A percentile compares a stretch with the other conserved stretches of the same genome.
These are phyloP conservation scores for Labroides dimidiatus DNA, from an alignment of 2,797 vertebrate species.

Conservation along the genomic window DNA sequence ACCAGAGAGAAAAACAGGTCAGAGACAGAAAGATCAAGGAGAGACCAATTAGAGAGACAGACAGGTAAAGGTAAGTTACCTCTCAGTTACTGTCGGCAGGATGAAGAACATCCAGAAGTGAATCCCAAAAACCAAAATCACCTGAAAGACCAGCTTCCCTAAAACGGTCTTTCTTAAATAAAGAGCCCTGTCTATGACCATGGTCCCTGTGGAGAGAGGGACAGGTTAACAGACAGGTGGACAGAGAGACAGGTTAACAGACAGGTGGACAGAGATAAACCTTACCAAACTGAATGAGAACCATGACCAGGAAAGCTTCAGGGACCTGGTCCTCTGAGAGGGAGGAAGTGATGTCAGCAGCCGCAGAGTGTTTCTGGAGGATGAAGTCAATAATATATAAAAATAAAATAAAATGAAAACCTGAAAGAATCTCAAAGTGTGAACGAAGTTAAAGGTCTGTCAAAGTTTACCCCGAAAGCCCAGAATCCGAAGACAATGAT, in stretches of 20 bases:
- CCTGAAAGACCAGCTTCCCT: slow-evolving; percentile 93
- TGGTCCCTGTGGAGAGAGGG: slow-evolving; percentile 84
- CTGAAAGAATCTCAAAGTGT: no score
- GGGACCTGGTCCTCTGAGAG: slow-evolving; percentile 96
- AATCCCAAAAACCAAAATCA: slow-evolving; percentile 96
- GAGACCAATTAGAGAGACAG: no score
- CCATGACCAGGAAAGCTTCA: slow-evolving; percentile 95
- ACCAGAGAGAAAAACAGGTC: background rate
- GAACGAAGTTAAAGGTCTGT: no score
- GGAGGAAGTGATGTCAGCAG: slow-evolving; percentile 95
- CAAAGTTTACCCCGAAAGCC: slow-evolving; percentile 91
- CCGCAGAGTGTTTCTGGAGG: slow-evolving; percentile 93
- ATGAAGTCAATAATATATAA: no score
- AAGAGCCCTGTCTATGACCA: slow-evolving; percentile 89
- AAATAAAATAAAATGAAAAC: no score
- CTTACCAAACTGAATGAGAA: slow-evolving; percentile 94
- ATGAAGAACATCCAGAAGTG: slow-evolving; percentile 99
- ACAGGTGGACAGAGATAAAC: slow-evolving; percentile 22
- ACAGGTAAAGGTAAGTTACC: slow-evolving; percentile 75
- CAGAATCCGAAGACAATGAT: slow-evolving; percentile 97
- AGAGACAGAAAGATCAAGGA: background rate
- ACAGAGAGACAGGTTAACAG: background rate
- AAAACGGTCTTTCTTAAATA: slow-evolving; percentile 77
- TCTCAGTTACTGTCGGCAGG: slow-evolving; percentile 93
- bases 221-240: slow-evolving; percentile 47